Evolutionary conservation across 2,888 invertebrate species (phyloP).

Genomic region (Drosophila atroscutellata): DNA sequence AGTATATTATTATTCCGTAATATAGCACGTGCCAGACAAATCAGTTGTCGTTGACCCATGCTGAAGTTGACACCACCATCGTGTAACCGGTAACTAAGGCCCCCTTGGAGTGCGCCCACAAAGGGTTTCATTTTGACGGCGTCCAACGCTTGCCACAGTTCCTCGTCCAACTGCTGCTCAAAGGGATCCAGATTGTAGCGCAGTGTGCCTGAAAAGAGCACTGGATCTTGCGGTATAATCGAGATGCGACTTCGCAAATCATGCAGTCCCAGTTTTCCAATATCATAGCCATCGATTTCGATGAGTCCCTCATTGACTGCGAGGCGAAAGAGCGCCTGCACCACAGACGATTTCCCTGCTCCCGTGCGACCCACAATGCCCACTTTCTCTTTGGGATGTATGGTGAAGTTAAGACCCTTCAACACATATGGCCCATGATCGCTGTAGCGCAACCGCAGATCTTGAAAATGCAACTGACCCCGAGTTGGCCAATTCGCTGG

Average conservation of each 20-base stretch:
- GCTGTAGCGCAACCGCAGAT: constrained; percentile 89
- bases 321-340: constrained; percentile 93
- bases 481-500: constrained; percentile 89
- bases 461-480: constrained; percentile 88
- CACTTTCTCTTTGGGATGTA: constrained; percentile 87
- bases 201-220: constrained; percentile 93
- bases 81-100: constrained; percentile 88
- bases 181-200: constrained; percentile 95
- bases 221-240: constrained; percentile 97
- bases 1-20: constrained; percentile 91
- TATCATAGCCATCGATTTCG: constrained; percentile 90
- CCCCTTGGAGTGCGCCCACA: constrained; percentile 87
- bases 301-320: constrained; percentile 92
- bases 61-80: constrained; percentile 94
- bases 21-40: constrained; percentile 94
- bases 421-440: constrained; percentile 89
- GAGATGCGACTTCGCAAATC: constrained; percentile 93
- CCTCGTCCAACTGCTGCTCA: constrained; percentile 89
- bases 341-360: constrained; percentile 93
- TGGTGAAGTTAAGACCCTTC: constrained; percentile 89
- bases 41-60: constrained; percentile 94
- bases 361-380: constrained; percentile 95
- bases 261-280: constrained; percentile 89
- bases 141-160: constrained; percentile 91
- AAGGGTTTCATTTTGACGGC: constrained; percentile 91